Evolutionary conservation across 2,113 vertebrate species (phyloP), one percentile per base, ranked within the genome.

Genomic region (Sinosuthora webbiana): DNA sequence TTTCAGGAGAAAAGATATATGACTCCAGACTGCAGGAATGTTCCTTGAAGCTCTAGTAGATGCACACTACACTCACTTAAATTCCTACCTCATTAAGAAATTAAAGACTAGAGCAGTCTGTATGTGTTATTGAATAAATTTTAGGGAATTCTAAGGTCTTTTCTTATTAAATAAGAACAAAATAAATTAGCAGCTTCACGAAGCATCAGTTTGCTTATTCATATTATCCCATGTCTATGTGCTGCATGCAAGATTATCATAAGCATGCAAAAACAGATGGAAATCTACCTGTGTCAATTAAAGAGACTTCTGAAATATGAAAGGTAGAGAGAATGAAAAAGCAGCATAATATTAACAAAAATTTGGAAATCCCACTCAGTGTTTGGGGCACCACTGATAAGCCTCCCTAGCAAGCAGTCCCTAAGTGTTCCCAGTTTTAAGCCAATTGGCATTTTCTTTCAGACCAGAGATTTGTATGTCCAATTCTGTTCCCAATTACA

Each of bases 401-500:
- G n/a, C n/a, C 84, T 90, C 37, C 65, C 44, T 90, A 81, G 63
- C 15, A 95, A 94, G 68, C 18, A 84, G 25, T 69, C 55, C 49
- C 52, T 95, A 89, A 84, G 47, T 67, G 39, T 56, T 95, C 90
- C 49, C 76, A 73, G 31, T 85, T 93, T 88, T 93, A 95, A 92
- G 49, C 49, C 91, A 96, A 80, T 10, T 68, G 76, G 20, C 25
- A 52, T 89, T 94, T 94, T 79, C 68, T 91, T 95, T 95, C 83
- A 87, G 42, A 65, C 22, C 24, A 70, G 42, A 52, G 37, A n/a
- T 76, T 89, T 83, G n/a, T 77, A 44, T 59, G 25, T 33, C 93
- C 57, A 97, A 76, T 96, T 94, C 63, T 68, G 70, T 70, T 96
- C 83, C 65, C 71, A 95, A 30, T 87, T 95, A 87, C 53, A 31